These are phyloP conservation scores for Ceratoteleas bidentatus DNA, from an alignment of 1,140 invertebrate species.

Conservation along the genomic window DNA sequence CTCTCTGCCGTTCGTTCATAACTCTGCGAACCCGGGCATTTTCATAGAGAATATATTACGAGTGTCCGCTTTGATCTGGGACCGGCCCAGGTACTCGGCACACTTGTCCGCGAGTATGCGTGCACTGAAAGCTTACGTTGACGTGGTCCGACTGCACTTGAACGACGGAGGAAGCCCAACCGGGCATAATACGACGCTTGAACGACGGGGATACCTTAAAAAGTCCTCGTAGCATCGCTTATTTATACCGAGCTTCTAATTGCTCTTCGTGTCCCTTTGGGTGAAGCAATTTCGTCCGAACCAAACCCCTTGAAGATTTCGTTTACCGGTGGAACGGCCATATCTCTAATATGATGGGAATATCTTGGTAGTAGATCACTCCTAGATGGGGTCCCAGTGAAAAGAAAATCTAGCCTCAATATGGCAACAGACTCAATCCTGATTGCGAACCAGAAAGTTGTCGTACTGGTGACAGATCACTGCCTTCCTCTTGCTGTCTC, in stretches of 20 bases:
- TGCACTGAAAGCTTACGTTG: slow-evolving; percentile 33
- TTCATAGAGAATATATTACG: slow-evolving; percentile 77
- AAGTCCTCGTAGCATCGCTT: slow-evolving; percentile 20
- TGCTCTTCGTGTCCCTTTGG: slow-evolving; percentile 15
- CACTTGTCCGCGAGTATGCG: slow-evolving; percentile 49
- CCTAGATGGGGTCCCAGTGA: too few species aligned
- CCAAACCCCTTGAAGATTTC: neutral
- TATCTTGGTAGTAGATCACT: too few species aligned
- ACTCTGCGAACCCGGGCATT: slow-evolving; percentile 53
- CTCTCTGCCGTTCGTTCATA: slow-evolving; percentile 31
- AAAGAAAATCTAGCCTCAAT: too few species aligned
- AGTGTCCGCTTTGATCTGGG: slow-evolving; percentile 74
- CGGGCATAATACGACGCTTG: slow-evolving; percentile 13
- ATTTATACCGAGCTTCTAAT: slow-evolving; percentile 33
- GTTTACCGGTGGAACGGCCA: too few species aligned
- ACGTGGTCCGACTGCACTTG: slow-evolving; percentile 15
- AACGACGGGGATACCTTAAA: slow-evolving; percentile 15
- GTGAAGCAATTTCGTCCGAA: slow-evolving; percentile 4
- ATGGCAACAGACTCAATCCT: too few species aligned
- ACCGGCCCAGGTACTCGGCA: slow-evolving; percentile 61
- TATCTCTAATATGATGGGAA: too few species aligned
- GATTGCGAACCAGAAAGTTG: too few species aligned
- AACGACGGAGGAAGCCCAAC: slow-evolving; percentile 16
- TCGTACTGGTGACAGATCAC: too few species aligned
- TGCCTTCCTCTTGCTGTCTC: too few species aligned